Conservation (phyloP, 2,888 invertebrate species). For the Dasypolia templi region DNA sequence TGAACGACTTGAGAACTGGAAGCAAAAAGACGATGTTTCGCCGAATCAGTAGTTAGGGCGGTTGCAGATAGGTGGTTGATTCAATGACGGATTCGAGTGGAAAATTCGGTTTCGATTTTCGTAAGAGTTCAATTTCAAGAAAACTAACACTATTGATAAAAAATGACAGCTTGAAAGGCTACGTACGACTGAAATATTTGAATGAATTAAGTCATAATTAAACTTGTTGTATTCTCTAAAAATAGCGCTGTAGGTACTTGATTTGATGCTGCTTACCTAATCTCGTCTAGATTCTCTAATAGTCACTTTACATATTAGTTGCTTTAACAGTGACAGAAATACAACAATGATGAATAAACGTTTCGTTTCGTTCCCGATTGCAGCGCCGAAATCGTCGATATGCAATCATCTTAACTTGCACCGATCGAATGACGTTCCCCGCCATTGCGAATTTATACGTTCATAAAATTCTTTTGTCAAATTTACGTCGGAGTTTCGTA, state of each 20-base stretch:
- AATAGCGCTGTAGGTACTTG: not conserved
- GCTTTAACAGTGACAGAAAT: not conserved
- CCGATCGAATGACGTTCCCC: slow-evolving; percentile 78
- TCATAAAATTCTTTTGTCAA: slow-evolving; percentile 90
- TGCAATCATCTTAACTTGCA: slow-evolving; percentile 73
- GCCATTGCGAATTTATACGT: slow-evolving; percentile 87
- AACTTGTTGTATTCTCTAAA: not conserved
- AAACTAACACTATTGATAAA: not conserved
- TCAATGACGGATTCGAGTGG: not conserved
- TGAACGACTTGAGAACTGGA: slow-evolving; percentile 84
- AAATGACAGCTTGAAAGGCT: not conserved
- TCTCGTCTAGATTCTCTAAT: not conserved
- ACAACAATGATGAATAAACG: not conserved
- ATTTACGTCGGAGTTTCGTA: slow-evolving; percentile 86
- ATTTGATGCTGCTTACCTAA: not conserved
- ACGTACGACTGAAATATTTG: not conserved
- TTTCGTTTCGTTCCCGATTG: not conserved
- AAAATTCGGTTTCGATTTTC: slow-evolving; percentile 5
- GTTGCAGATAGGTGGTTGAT: slow-evolving; percentile 30
- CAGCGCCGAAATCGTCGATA: slow-evolving; percentile 38
- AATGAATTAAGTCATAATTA: not conserved
- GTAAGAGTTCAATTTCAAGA: not conserved
- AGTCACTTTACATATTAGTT: not conserved
- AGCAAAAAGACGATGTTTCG: slow-evolving; percentile 86
- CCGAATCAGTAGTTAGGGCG: slow-evolving; percentile 73